phyloP scores from a whole-genome alignment of 2,888 invertebrate genomes.

The Lymantria monacha region DNA sequence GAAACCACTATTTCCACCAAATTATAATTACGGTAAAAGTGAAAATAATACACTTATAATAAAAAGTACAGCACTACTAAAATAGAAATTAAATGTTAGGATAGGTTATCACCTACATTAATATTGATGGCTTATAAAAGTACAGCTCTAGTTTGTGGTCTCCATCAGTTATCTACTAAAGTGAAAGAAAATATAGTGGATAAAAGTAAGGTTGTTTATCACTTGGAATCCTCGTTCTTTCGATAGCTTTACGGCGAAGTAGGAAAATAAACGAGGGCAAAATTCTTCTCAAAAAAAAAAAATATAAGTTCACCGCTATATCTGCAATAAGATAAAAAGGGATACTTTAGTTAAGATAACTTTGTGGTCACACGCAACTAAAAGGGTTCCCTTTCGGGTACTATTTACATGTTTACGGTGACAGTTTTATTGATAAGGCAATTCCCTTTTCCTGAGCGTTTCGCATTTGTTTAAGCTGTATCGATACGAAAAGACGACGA shows the following conservation, averaged over 20 bases:
- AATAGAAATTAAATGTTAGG: too few species aligned
- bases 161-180: too few species aligned
- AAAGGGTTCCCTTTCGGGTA: constrained; percentile 19
- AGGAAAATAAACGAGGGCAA: constrained; percentile 1
- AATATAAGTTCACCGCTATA: constrained; percentile 2
- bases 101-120: too few species aligned
- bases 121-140: too few species aligned
- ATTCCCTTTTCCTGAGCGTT: constrained; percentile 21
- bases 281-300: constrained; percentile 4
- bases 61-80: too few species aligned
- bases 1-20: too few species aligned
- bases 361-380: constrained; percentile 13
- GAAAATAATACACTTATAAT: too few species aligned
- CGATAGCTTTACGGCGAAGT: not conserved
- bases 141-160: too few species aligned
- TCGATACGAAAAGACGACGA: constrained; percentile 21
- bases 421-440: constrained; percentile 38
- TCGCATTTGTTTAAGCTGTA: constrained; percentile 43
- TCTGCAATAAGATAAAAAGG: constrained; percentile 14
- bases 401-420: constrained; percentile 28
- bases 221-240: not conserved
- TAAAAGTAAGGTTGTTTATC: not conserved
- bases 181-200: not conserved
- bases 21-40: too few species aligned
- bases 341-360: constrained; percentile 10